Base-by-base conservation (phyloP, 2,113 vertebrate genomes). In the Eurypyga helias region DNA sequence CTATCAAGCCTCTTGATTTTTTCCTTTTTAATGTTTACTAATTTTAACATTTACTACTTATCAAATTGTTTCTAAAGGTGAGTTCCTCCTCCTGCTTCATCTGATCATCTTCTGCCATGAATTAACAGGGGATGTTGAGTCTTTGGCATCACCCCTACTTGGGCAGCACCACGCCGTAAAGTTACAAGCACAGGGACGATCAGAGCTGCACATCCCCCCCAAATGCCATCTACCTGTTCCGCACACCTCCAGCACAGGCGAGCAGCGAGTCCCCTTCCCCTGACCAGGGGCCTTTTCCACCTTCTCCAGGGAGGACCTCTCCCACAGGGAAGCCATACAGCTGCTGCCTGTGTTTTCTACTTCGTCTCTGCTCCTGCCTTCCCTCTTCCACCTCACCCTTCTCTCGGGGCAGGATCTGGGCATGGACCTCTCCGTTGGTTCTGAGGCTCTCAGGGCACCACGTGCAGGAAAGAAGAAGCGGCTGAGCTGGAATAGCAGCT, bases 141-240 rank as follows among this genome's bases (percentile, higher is more conserved):
- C 12, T 85, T 34, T 25, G 20, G 23, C 34, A 54, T 54, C 5
- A 0, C 45, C 6, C 13, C 5, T 15, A 82, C 57, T 61, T 45
- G 29, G 1, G 0, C 2, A 46, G 41, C 13, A 21, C 20, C 57
- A 21, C 0, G 0, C 24, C 9, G 23, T 14, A 28, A 71, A 57
- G 36, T 33, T 57, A 38, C 24, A 38, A 51, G 38, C 55, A 31
- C 17, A 15, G 46, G 15, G 34, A 55, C 24, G 31, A 11, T 46
- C 36, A 66, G 46, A 75, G 49, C 29, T 1, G 0, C 25, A 9
- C 54, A 29, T 3, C 6, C 5, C 16, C 62, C 29, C 13, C 1
- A 15, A 13, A 0, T 66, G 34, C 31, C 72, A 72, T 36, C 6
- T 17, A 21, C 34, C 18, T 7, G 11, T 6, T 21, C 1, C 46